Evolutionary conservation across 1,140 invertebrate species (phyloP), one percentile per base, ranked within the genome.

Genomic region (Drosophila sp.): DNA sequence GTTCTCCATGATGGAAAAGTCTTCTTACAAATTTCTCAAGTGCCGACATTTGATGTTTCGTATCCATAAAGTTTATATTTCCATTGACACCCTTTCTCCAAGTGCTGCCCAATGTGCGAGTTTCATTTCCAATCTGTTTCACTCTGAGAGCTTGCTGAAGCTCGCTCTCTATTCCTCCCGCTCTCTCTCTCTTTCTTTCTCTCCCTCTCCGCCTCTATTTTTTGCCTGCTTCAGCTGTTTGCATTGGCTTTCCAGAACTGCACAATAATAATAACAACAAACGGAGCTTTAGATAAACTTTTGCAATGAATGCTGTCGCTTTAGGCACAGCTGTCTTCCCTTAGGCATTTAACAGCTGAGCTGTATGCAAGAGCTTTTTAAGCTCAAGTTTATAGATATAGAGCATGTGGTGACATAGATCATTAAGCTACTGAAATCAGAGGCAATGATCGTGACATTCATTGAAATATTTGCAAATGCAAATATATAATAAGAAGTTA

Each of bases 81-180:
- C 87, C 87, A 90, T 87, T 90, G 87, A 90, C 87, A 90, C 87
- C 72, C 79, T 87, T 82, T 83, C 57, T 51, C 73, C 63, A 67
- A 65, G 40, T 32, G n/a, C 48, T 38, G 48, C 29, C 48, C n/a
- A 36, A 18, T 13, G 16, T 53, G 32, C 50, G 16, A 53, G 50
- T 53, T 53, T 18, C 29, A 34, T 5, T 53, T 53, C 50, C 50
- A 53, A 2, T 54, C 36, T 27, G n/a, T 18, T 1, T 18, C 34
- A 16, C 8, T 27, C 27, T 14, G 9, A 29, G 56, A 70, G 66
- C 56, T 70, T 48, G 4, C 18, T 9, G 9, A 27, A 54, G 70
- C 34, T 66, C 32, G n/a, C 36, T 25, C 61, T 18, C 34, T 32
- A 25, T 51, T 27, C 5, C 40, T 32, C 13, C 38, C 50, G 7